A percentile compares a stretch with the other conserved stretches of the same genome.
Evolutionary conservation across 2,113 vertebrate species (phyloP).

Genomic region (Hippocampus zosterae): DNA sequence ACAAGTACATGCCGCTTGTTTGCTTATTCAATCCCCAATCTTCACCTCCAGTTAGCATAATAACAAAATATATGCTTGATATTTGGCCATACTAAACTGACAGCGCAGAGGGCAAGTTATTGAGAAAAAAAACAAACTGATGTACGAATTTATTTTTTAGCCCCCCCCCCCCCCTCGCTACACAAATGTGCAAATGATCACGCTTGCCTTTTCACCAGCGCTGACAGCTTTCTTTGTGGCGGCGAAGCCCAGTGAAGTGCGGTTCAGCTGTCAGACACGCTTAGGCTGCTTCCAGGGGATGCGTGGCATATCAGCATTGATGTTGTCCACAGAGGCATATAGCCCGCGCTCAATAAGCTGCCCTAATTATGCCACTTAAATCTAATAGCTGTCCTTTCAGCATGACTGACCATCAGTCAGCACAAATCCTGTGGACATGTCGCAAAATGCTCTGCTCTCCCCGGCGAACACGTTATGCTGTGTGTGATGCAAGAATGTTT

Average conservation of each 20-base stretch:
- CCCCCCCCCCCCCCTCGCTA: not conserved
- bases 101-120: not conserved
- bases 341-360: constrained; percentile 40
- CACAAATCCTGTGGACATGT: constrained; percentile 18
- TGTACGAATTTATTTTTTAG: not conserved
- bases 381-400: constrained; percentile 37
- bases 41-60: too few relatives aligned
- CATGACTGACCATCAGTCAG: constrained; percentile 34
- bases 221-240: constrained; percentile 18
- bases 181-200: constrained; percentile 14
- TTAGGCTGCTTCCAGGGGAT: constrained; percentile 28
- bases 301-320: constrained; percentile 42
- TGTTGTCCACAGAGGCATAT: constrained; percentile 36
- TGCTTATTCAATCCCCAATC: too few relatives aligned
- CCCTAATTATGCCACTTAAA: constrained; percentile 37
- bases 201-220: not conserved
- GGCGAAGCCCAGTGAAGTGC: constrained; percentile 22
- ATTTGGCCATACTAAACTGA: too few relatives aligned
- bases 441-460: constrained; percentile 3
- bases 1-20: too few relatives aligned
- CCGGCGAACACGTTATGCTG: constrained; percentile 2
- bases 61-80: too few relatives aligned
- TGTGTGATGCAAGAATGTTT: not conserved
- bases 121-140: not conserved
- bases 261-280: constrained; percentile 36